Evolutionary conservation across 2,797 vertebrate species (phyloP).

Genomic region (Dipus sagitta): DNA sequence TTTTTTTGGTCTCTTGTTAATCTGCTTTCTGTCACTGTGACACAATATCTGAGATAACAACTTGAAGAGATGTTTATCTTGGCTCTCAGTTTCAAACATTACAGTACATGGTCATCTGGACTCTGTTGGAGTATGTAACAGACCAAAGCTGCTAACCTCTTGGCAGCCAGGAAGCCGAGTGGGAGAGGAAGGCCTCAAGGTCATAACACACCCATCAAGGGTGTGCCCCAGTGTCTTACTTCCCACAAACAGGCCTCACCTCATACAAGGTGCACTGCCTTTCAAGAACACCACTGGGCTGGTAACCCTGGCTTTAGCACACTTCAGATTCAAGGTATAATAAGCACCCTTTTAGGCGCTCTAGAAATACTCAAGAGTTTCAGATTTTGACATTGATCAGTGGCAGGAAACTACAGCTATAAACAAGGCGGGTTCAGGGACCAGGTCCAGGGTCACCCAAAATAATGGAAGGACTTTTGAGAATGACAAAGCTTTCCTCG

Average conservation of each 20-base stretch:
- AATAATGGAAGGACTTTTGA: not conserved
- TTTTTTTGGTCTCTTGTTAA: not conserved
- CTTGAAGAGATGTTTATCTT: not conserved
- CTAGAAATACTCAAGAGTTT: slow-evolving; percentile 21
- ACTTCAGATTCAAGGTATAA: not conserved
- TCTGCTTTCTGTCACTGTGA: not conserved
- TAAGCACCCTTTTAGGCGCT: not conserved
- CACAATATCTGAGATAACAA: not conserved
- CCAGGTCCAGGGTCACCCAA: not conserved
- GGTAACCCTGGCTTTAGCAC: not conserved
- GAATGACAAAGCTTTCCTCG: slow-evolving; percentile 39
- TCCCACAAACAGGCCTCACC: not conserved
- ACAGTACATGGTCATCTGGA: not conserved
- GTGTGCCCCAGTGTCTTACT: not conserved
- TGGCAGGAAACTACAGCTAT: not conserved
- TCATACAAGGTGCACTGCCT: not conserved
- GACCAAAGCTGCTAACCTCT: not conserved
- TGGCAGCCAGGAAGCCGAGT: not conserved
- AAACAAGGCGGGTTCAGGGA: not conserved
- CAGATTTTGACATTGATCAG: not conserved
- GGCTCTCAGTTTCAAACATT: not conserved
- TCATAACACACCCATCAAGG: not conserved
- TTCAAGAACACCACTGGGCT: not conserved
- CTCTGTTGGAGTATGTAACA: not conserved
- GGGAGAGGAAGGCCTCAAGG: not conserved